phyloP scores from a whole-genome alignment of 1,140 invertebrate species.

The Drosophila miranda region DNA sequence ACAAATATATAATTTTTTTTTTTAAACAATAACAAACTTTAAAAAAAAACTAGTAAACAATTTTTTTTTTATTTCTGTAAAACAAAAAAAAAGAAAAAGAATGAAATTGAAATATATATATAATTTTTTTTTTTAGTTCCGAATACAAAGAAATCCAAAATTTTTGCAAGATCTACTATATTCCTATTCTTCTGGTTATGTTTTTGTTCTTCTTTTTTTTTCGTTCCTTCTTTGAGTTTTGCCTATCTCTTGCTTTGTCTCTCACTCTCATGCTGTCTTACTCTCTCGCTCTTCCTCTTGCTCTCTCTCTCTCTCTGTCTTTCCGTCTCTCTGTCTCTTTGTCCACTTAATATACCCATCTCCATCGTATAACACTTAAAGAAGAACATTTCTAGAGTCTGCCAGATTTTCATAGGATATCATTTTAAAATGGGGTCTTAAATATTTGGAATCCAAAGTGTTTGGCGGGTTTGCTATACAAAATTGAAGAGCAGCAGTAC shows the following conservation, averaged over 20 bases:
- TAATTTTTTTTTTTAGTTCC: constrained; percentile 41
- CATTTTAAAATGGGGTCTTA: too few species aligned
- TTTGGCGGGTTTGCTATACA: too few species aligned
- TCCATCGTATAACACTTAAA: constrained; percentile 7
- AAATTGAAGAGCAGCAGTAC: too few species aligned
- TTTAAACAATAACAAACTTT: constrained; percentile 43
- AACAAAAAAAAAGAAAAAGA: constrained; percentile 14
- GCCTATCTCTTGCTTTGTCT: constrained; percentile 50
- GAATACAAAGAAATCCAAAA: constrained; percentile 35
- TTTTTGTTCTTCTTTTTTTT: constrained; percentile 25
- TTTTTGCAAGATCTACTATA: constrained; percentile 38
- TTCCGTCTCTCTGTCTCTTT: constrained; percentile 6
- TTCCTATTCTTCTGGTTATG: constrained; percentile 29
- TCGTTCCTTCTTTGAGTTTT: constrained; percentile 26
- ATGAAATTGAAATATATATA: constrained; percentile 57
- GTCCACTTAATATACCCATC: constrained; percentile 11
- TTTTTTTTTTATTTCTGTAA: constrained; percentile 40
- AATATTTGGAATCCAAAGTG: too few species aligned
- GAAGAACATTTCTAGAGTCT: neutral
- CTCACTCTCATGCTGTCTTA: constrained; percentile 56
- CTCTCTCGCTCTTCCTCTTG: constrained; percentile 8
- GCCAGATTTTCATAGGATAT: neutral
- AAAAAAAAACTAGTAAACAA: constrained; percentile 7
- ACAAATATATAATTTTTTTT: constrained; percentile 32
- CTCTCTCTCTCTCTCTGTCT: neutral